phyloP scores from a whole-genome alignment of 2,113 vertebrate species.

The Hydrolagus affinis region DNA sequence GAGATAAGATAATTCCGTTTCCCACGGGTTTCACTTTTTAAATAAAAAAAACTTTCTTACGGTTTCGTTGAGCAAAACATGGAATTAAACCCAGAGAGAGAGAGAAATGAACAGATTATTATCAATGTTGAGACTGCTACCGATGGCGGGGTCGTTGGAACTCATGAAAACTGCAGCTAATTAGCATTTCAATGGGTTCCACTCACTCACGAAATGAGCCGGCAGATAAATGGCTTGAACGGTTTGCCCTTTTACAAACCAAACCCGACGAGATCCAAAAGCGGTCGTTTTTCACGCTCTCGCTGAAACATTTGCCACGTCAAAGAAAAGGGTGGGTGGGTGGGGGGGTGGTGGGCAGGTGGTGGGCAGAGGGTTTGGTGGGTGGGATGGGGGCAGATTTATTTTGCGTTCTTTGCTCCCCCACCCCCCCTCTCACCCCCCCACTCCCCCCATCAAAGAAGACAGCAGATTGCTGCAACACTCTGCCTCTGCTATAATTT shows the following conservation, averaged over 20 bases:
- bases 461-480: background rate
- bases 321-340: background rate
- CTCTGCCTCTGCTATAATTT: background rate
- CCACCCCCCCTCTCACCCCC: background rate
- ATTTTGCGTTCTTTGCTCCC: too few relatives aligned
- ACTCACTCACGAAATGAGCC: background rate
- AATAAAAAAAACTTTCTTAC: background rate
- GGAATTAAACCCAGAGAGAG: background rate
- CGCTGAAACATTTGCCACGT: background rate
- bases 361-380: too few relatives aligned
- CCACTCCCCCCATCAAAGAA: background rate
- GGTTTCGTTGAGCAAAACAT: background rate
- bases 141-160: background rate
- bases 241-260: background rate
- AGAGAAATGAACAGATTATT: too few relatives aligned
- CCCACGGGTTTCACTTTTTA: background rate
- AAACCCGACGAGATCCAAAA: background rate
- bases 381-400: too few relatives aligned
- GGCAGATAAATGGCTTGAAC: background rate
- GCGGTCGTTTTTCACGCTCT: background rate
- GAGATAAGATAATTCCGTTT: background rate
- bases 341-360: too few relatives aligned
- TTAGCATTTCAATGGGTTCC: background rate
- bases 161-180: constrained; percentile 8
- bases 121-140: background rate